Evolutionary conservation across 2,888 invertebrate genomes (phyloP), one percentile per base, ranked within the genome.

Genomic region (Plebejus argus): DNA sequence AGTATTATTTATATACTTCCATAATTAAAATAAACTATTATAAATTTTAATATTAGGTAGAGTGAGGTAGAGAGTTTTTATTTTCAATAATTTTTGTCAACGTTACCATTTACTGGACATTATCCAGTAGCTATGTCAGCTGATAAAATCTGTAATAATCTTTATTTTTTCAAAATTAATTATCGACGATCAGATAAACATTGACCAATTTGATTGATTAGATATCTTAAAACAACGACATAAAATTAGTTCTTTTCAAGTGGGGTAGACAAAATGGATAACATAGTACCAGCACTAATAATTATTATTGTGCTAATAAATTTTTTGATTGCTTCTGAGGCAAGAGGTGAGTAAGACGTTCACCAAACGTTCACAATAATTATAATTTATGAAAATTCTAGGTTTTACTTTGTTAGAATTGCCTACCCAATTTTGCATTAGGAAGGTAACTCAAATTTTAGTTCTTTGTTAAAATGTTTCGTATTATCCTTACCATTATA

Each of bases 151-250:
- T 33, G 12, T 5, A 8, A 1, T 23, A 66, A 66, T 66, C 66
- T 28, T 66, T 66, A 28, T 18, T 66, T 66, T 66, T 66, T 66
- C 2, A 23, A 66, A 28, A 18, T 33, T 33, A 28, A 18, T 33
- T 33, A 66, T 66, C 66, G 7, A 66, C 28, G 28, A 66, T 66
- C 66, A 66, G 66, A 66, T 66, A 66, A 66, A 28, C 3, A 66
- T 33, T 33, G 66, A 66, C 28, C 66, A 33, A 66, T 18, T 66
- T 33, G 4, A 23, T 23, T 6, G 66, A 66, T 66, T 6, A 66
- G 66, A 66, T 66, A 66, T 61, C n/a, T 20, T 23, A 10, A 28
- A 66, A 66, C 18, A 66, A 33, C 28, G 28, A 66, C 28, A 33
- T 6, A 33, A 33, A 28, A 66, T 28, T 15, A 18, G 66, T 28